Conservation (phyloP, 2,797 vertebrate species). For the Leptatherina wallacei region DNA sequence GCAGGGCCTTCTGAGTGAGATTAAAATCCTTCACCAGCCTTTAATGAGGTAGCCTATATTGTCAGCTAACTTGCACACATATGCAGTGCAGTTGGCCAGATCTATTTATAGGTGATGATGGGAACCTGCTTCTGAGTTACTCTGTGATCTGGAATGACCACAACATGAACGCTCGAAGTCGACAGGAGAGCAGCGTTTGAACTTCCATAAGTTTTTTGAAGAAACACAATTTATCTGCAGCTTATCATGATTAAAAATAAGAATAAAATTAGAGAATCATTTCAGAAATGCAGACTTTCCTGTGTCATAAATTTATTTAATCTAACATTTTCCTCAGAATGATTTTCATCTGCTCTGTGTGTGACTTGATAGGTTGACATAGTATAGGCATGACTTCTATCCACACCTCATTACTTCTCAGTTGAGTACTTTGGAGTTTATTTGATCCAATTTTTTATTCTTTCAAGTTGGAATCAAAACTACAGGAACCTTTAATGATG, state of each 20-base stretch:
- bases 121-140: conserved; percentile 25
- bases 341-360: background rate
- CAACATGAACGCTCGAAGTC: conserved; percentile 9
- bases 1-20: background rate
- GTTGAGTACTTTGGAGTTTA: background rate
- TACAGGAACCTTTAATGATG: background rate
- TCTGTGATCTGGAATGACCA: conserved; percentile 42
- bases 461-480: background rate
- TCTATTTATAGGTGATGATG: conserved; percentile 40
- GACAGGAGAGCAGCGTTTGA: conserved; percentile 1
- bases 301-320: background rate
- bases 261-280: accelerated
- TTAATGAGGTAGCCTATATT: background rate
- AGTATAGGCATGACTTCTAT: background rate
- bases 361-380: background rate
- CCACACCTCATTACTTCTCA: background rate
- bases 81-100: background rate
- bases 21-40: background rate
- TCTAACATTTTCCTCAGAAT: background rate
- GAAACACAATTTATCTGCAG: background rate
- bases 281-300: background rate
- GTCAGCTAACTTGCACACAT: background rate
- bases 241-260: background rate
- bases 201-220: background rate
- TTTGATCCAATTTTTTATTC: background rate